Percentiles rank a stretch among this genome's conserved stretches.
These are phyloP conservation scores for Sinosuthora webbiana DNA, from an alignment of 2,113 vertebrate genomes.

Conservation along the genomic window DNA sequence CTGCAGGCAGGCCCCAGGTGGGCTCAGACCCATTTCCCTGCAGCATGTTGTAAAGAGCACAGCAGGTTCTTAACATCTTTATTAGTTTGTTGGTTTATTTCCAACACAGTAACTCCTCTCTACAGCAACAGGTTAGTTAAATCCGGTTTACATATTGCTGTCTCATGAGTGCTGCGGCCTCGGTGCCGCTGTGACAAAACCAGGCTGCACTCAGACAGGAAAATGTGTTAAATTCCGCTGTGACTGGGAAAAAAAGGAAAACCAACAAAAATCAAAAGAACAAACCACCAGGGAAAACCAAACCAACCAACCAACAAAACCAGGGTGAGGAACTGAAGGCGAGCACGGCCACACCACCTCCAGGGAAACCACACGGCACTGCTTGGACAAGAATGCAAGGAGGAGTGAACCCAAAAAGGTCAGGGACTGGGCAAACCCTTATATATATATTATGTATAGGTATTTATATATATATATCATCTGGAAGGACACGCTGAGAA, in stretches of 20 bases:
- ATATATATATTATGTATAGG: constrained; percentile 71
- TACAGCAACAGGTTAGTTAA: constrained; percentile 63
- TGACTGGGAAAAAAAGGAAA: background rate
- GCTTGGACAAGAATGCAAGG: constrained; percentile 29
- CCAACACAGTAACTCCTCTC: constrained; percentile 70
- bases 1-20: background rate
- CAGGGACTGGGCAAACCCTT: background rate
- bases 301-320: constrained; percentile 6
- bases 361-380: constrained; percentile 53
- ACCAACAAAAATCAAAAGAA: constrained; percentile 1
- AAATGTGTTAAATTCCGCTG: background rate
- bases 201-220: constrained; percentile 52
- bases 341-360: constrained; percentile 47
- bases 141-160: constrained; percentile 58
- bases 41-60: background rate
- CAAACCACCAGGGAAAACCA: constrained; percentile 13
- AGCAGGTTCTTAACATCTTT: constrained; percentile 65
- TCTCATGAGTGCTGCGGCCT: constrained; percentile 43
- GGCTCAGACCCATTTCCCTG: background rate
- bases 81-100: constrained; percentile 68
- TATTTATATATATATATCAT: constrained; percentile 74
- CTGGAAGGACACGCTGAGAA: constrained; percentile 68
- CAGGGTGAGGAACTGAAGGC: background rate
- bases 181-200: constrained; percentile 48
- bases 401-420: background rate